phyloP scores from a whole-genome alignment of 2,113 vertebrate species.

The Callaeas wilsoni region DNA sequence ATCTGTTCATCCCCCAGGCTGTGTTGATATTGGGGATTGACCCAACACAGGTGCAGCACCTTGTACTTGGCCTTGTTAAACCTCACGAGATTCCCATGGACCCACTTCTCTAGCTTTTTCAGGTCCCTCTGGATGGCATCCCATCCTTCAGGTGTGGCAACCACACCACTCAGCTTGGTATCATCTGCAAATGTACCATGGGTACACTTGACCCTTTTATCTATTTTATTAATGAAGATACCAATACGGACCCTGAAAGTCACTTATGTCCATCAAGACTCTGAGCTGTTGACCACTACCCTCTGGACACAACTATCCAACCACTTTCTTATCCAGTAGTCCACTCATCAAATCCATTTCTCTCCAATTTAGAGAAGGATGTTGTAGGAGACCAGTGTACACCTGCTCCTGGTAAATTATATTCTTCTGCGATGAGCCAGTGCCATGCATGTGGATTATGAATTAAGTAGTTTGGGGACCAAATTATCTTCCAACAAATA shows the following conservation, averaged over 20 bases:
- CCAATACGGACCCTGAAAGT: rapidly evolving
- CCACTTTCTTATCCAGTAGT: background rate
- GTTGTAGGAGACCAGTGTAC: background rate
- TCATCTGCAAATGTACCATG: background rate
- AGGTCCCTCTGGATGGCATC: background rate
- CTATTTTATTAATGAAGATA: background rate
- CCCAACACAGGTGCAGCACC: background rate
- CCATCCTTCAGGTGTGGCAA: background rate
- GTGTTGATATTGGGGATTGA: background rate
- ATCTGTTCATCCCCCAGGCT: background rate
- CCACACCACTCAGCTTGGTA: background rate
- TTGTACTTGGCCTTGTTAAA: background rate
- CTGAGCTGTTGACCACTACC: background rate
- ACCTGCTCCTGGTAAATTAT: background rate
- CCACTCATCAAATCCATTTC: background rate
- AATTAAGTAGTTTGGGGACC: background rate
- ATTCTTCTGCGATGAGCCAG: background rate
- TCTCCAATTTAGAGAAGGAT: background rate
- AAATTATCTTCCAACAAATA: background rate
- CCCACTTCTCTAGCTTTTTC: background rate
- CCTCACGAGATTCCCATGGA: background rate
- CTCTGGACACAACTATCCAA: background rate
- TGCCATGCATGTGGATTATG: background rate
- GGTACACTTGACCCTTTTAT: rapidly evolving
- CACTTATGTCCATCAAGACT: background rate